A percentile compares a stretch with the other conserved stretches of the same genome.
These are phyloP conservation scores for Trilocha varians DNA, from an alignment of 2,888 invertebrate genomes.

Conservation along the genomic window DNA sequence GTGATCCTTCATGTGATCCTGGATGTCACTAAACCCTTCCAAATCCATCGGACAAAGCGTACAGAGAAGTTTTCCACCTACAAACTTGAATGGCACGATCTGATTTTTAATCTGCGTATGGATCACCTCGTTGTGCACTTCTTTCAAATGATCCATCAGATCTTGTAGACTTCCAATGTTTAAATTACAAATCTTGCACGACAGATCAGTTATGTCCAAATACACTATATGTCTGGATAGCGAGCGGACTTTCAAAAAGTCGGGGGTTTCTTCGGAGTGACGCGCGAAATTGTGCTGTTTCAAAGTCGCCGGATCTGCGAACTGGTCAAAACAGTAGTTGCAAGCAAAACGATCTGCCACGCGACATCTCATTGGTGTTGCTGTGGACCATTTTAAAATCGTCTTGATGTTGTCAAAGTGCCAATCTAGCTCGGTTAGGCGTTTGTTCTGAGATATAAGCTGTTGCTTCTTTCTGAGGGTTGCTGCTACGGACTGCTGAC, in stretches of 20 bases:
- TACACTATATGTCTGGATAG: slow-evolving; percentile 40
- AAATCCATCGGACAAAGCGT: slow-evolving; percentile 24
- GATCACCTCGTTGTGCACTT: slow-evolving; percentile 31
- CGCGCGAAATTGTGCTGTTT: slow-evolving; percentile 31
- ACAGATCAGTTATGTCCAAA: slow-evolving; percentile 40
- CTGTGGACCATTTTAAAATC: slow-evolving; percentile 39
- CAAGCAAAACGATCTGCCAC: slow-evolving; percentile 38
- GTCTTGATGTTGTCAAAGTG: slow-evolving; percentile 45
- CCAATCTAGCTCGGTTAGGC: slow-evolving; percentile 37
- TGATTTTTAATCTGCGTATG: slow-evolving; percentile 46
- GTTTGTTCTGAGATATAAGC: slow-evolving; percentile 17
- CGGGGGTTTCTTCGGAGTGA: slow-evolving; percentile 28
- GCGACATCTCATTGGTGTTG: slow-evolving; percentile 40
- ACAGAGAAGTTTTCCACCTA: slow-evolving; percentile 22
- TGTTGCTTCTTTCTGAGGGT: slow-evolving; percentile 17
- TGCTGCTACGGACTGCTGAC: slow-evolving; percentile 15
- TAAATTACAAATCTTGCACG: slow-evolving; percentile 34
- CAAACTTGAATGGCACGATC: slow-evolving; percentile 36
- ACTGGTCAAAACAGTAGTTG: slow-evolving; percentile 46
- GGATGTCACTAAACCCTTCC: slow-evolving; percentile 28
- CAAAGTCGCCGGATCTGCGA: slow-evolving; percentile 31
- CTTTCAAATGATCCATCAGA: slow-evolving; percentile 39
- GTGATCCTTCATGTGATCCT: slow-evolving; percentile 51
- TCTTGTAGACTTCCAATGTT: slow-evolving; percentile 28
- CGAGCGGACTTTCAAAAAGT: slow-evolving; percentile 33